Conservation (phyloP, 2,113 vertebrate genomes). For the Sphaerodactylus townsendi region DNA sequence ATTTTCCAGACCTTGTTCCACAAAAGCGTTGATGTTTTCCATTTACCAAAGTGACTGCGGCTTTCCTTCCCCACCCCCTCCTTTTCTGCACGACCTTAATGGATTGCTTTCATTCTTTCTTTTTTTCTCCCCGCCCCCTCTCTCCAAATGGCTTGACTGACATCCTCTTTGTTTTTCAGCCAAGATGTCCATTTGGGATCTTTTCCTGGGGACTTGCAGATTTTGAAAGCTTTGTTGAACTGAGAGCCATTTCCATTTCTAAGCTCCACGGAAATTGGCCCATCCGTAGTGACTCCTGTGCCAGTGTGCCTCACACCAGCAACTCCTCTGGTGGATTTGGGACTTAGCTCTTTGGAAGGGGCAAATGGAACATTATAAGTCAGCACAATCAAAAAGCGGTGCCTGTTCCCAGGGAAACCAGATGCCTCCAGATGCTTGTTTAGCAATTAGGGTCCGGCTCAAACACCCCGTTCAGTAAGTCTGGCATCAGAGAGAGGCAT, state of each 20-base stretch:
- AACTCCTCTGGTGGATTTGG: not conserved
- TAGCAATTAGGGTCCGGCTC: constrained; percentile 1
- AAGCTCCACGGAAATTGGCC: not conserved
- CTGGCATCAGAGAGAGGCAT: not conserved
- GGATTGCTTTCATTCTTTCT: not conserved
- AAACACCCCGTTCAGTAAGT: not conserved
- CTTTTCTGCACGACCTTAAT: not conserved
- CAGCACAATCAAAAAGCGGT: not conserved
- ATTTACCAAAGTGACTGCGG: not conserved
- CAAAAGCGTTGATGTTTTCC: not conserved
- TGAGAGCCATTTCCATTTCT: not conserved
- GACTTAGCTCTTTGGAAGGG: not conserved
- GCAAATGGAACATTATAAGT: not conserved
- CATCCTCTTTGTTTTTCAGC: not conserved
- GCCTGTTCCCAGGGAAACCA: not conserved
- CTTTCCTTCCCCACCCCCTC: not conserved
- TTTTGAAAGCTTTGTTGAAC: not conserved
- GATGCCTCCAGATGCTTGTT: not conserved
- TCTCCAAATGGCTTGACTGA: not conserved
- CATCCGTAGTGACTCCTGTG: not conserved
- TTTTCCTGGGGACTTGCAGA: not conserved
- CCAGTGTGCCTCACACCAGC: not conserved
- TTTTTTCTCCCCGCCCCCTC: no score
- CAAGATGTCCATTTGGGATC: not conserved
- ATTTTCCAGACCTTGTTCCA: not conserved